These are phyloP conservation scores for Pelobates cultripes DNA, from an alignment of 2,797 vertebrate species.

Conservation along the genomic window DNA sequence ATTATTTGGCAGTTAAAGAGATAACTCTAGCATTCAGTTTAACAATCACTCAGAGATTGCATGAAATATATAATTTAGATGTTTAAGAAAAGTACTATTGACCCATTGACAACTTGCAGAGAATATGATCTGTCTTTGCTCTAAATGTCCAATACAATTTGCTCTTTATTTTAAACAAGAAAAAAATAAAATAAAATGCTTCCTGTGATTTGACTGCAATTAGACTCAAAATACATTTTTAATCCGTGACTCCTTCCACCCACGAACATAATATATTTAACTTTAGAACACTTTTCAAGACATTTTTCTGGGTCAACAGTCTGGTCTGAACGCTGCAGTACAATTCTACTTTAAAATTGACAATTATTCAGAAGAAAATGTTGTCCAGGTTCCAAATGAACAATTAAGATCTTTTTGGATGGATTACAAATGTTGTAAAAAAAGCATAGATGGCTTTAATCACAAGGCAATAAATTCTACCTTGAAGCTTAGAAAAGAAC, in stretches of 20 bases:
- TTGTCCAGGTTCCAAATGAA: constrained; percentile 59
- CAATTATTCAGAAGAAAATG: constrained; percentile 41
- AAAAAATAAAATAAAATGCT: too few species aligned
- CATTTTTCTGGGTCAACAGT: constrained; percentile 16
- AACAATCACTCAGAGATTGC: too few species aligned
- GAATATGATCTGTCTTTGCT: too few species aligned
- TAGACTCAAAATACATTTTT: neutral
- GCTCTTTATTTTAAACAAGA: too few species aligned
- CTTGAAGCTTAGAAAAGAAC: constrained; percentile 53
- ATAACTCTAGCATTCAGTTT: too few species aligned
- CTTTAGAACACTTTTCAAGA: constrained; percentile 5
- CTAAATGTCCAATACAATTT: too few species aligned
- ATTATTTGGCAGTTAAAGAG: too few species aligned
- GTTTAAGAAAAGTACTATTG: neutral
- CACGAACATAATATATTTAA: neutral
- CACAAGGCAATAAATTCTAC: constrained; percentile 51
- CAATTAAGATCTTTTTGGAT: constrained; percentile 60
- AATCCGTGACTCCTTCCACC: neutral
- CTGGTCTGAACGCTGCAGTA: constrained; percentile 30
- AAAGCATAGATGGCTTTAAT: constrained; percentile 55
- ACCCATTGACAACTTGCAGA: neutral
- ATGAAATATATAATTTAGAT: too few species aligned
- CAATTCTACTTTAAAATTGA: constrained; percentile 17
- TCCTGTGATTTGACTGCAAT: neutral
- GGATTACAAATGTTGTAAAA: constrained; percentile 59